Evolutionary conservation across 2,113 vertebrate genomes (phyloP), one percentile per base, ranked within the genome.

Genomic region (Centropristis striata): DNA sequence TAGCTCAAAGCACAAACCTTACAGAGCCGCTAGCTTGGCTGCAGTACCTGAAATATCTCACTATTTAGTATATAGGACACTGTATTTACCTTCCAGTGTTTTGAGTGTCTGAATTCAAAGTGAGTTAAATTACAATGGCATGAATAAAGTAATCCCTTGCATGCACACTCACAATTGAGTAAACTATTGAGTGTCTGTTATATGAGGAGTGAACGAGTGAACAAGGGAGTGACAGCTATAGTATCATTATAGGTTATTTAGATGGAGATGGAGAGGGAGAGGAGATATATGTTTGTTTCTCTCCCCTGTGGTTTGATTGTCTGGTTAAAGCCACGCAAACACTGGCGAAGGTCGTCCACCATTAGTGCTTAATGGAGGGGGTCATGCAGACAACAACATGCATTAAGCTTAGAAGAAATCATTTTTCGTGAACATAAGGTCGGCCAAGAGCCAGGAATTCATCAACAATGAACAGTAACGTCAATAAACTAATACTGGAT

Each of bases 301-400:
- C 49, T 32, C 15, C 44, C 14, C 27, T 28, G 46, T n/a, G 41
- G 20, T 59, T 65, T 27, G 58, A 73, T 63, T 32, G 18, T n/a
- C 37, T 69, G 10, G 8, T 57, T 50, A 46, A 13, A 57, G 55
- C 61, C 49, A 4, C 13, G 55, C 41, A 67, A 68, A 63, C 42
- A 58, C 20, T 55, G 32, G 41, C 18, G 4, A 47, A 69, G 67
- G 25, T 73, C 28, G 42, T 69, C 67, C 27, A n/a, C 68, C 57
- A 73, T 78, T 75, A 79, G 51, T 28, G 76, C 54, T 58, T 81
- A 84, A 86, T 80, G 64, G 54, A 73, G 20, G 58, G 49, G 64
- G 65, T 78, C 77, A 71, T 42, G 68, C 53, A 70, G 50, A 81
- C 73, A 72, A 60, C 70, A 66, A 39, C 54, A 23, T 37, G 50